Evolutionary conservation across 2,888 invertebrate species (phyloP).

Genomic region (Parnassius orleans): DNA sequence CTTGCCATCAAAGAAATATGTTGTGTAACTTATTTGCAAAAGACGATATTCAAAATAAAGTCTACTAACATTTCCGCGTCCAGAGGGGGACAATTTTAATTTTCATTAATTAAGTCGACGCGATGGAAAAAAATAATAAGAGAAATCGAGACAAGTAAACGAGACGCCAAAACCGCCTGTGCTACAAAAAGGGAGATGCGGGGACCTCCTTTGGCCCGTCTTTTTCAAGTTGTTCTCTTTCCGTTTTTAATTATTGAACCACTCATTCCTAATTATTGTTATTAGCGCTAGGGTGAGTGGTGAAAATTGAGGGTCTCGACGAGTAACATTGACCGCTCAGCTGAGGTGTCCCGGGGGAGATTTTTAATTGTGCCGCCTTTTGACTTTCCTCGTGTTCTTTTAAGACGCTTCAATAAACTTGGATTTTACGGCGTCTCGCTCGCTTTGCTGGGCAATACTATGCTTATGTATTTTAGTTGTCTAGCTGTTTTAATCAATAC

Average conservation of each 20-base stretch:
- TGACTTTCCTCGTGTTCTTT: constrained; percentile 77
- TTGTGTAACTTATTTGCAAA: too few relatives aligned
- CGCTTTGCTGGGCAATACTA: constrained; percentile 42
- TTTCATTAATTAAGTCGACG: constrained; percentile 69
- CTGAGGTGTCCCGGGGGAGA: constrained; percentile 67
- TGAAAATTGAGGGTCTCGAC: constrained; percentile 78
- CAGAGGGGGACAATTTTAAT: constrained; percentile 48
- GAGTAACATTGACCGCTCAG: constrained; percentile 76
- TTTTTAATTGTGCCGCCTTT: constrained; percentile 77
- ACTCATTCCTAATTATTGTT: constrained; percentile 83
- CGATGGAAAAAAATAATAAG: constrained; percentile 58
- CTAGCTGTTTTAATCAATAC: constrained; percentile 12
- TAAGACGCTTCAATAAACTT: constrained; percentile 74
- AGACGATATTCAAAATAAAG: constrained; percentile 31
- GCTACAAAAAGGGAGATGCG: constrained; percentile 22
- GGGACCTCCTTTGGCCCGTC: constrained; percentile 52
- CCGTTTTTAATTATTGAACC: constrained; percentile 83
- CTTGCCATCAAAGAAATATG: neutral
- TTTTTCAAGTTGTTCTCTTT: constrained; percentile 76
- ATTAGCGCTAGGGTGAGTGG: constrained; percentile 79
- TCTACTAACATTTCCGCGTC: constrained; percentile 37
- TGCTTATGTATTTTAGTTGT: constrained; percentile 24
- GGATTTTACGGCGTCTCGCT: constrained; percentile 69
- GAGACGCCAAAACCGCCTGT: constrained; percentile 43
- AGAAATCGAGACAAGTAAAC: constrained; percentile 59